phyloP scores from a whole-genome alignment of 2,888 invertebrate genomes.

The Celastrina argiolus region DNA sequence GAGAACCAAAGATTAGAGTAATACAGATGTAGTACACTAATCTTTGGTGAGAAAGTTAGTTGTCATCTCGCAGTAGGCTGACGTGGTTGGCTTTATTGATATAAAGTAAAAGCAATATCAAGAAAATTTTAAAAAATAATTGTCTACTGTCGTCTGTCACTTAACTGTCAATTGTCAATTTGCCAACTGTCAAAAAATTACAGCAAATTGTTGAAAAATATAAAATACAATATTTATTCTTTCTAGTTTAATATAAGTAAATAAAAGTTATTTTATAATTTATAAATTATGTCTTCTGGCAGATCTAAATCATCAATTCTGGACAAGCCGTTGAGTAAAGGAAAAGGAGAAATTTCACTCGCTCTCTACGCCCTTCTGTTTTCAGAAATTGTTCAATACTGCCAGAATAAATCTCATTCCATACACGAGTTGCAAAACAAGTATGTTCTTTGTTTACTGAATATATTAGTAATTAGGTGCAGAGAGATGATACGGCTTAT shows the following conservation, averaged over 20 bases:
- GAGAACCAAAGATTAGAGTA: no score
- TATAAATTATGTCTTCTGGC: conserved; percentile 59
- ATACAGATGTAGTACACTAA: no score
- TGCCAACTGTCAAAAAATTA: neutral
- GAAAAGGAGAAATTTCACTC: conserved; percentile 93
- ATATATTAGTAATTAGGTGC: no score
- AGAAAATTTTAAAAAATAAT: no score
- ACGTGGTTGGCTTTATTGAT: no score
- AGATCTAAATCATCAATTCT: conserved; percentile 87
- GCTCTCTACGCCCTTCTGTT: conserved; percentile 96
- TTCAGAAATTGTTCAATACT: conserved; percentile 98
- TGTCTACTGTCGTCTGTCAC: no score
- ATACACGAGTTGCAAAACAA: conserved; percentile 96
- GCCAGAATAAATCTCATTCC: conserved; percentile 96
- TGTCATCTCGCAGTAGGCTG: no score
- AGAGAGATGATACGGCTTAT: no score
- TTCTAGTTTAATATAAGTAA: no score
- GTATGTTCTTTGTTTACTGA: conserved; percentile 68
- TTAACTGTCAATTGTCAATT: no score
- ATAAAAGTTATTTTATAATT: neutral
- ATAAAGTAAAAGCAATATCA: no score
- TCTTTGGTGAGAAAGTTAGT: no score
- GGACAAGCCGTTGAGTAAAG: conserved; percentile 94
- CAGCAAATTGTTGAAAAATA: neutral
- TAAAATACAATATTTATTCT: neutral